Base-by-base conservation (phyloP, 1,140 invertebrate species). In the Heliconius congener region DNA sequence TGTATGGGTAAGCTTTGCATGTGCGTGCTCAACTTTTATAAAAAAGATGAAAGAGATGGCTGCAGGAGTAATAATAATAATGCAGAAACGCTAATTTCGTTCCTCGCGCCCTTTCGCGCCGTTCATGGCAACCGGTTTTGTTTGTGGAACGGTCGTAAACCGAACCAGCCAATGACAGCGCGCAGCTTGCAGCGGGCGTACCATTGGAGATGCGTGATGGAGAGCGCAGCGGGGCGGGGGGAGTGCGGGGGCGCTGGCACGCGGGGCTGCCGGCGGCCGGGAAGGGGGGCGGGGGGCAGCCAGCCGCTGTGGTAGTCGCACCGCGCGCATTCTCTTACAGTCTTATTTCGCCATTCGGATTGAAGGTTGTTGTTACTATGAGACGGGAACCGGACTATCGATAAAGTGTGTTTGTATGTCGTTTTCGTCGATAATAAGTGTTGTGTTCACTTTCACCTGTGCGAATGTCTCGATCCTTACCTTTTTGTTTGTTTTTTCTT, bases 351-450 rank as follows among this genome's bases (percentile, higher is more conserved):
- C 90, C 88, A 88, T 87, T 92, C 91, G 88, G 83, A 93, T 89
- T 89, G 93, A 92, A 92, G 91, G 91, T 92, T 93, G 92, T 92
- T 89, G 88, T 91, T 85, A 90, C 88, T 88, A 93, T 93, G 91
- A 93, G 87, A 90, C 90, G 89, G 87, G 87, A 88, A 88, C 86
- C 88, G 90, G 90, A 92, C 92, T 92, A 87, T 93, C 91, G 93
- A 93, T 93, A 94, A 94, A 94, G 93, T 94, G 93, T 93, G 93
- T 93, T 93, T 94, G 93, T 94, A 94, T 94, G 92, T 92, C 93
- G 93, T 93, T 93, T 94, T 93, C 91, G 91, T 93, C 91, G 92
- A 93, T 94, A 93, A 91, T 92, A 93, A 92, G 93, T 93, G 92
- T 93, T 93, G 93, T 93, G 93, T 91, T 92, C 93, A 93, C 93